phyloP scores from a whole-genome alignment of 1,140 invertebrate species.

The Temnothorax longispinosus region DNA sequence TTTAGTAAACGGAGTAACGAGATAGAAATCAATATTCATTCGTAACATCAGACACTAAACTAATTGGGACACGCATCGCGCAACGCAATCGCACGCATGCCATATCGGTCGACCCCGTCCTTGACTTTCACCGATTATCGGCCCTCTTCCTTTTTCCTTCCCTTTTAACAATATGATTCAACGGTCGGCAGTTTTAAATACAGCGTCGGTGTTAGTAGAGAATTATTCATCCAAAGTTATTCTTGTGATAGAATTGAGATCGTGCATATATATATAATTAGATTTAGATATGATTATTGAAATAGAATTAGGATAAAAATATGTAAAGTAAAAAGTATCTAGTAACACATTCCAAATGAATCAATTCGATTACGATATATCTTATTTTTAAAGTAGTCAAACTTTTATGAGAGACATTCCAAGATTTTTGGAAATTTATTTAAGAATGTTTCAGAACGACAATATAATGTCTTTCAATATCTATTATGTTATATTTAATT shows the following conservation, averaged over 20 bases:
- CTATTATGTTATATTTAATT: neutral
- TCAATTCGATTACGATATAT: neutral
- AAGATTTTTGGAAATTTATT: conserved; percentile 20
- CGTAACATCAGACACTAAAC: neutral
- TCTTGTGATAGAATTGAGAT: neutral
- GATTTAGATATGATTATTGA: neutral
- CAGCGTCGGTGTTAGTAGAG: neutral
- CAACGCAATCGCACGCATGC: conserved; percentile 36
- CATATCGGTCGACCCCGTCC: conserved; percentile 54
- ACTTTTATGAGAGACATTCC: neutral
- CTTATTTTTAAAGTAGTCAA: neutral
- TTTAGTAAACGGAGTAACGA: neutral
- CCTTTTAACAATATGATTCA: conserved; percentile 37
- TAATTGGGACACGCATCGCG: conserved; percentile 43
- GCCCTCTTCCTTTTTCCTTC: conserved; percentile 25
- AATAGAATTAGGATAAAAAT: neutral
- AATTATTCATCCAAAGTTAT: neutral
- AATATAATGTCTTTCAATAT: neutral
- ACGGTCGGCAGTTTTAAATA: conserved; percentile 34
- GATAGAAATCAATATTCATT: conserved; percentile 12
- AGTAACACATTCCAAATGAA: neutral
- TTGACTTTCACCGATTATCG: conserved; percentile 69
- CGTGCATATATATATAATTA: neutral
- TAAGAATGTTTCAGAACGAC: neutral
- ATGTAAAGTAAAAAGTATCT: neutral